Conservation (phyloP, 2,113 vertebrate species). For the Tragelaphus buxtoni region DNA sequence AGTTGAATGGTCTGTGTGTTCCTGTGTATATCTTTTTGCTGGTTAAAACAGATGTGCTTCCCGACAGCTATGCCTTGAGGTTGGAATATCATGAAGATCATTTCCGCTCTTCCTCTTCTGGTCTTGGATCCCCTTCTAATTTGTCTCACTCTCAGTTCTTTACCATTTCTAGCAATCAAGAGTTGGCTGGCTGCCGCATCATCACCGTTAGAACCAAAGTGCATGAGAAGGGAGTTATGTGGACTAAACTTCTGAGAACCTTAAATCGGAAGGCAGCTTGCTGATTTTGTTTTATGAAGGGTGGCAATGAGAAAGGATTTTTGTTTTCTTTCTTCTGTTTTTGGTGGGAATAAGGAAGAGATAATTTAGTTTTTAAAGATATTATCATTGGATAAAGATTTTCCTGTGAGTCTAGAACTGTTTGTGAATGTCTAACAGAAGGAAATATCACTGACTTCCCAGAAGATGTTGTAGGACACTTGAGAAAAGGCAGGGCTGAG, state of each 20-base stretch:
- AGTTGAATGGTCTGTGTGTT: not conserved
- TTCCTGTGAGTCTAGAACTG: not conserved
- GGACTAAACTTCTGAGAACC: not conserved
- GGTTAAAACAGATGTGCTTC: not conserved
- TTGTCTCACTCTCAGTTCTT: not conserved
- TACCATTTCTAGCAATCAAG: not conserved
- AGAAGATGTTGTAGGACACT: accelerated
- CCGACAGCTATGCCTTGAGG: not conserved
- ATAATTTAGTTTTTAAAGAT: not conserved
- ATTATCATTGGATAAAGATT: not conserved
- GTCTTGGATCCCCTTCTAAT: not conserved
- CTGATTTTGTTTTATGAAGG: too few species aligned
- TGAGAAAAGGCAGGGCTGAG: not conserved
- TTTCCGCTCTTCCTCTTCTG: not conserved
- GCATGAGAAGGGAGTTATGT: accelerated
- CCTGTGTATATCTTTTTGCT: not conserved
- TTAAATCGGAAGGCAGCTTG: accelerated
- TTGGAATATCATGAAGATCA: not conserved
- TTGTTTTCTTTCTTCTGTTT: not conserved
- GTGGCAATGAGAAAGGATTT: not conserved
- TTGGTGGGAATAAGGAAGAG: not conserved
- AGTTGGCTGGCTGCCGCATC: accelerated
- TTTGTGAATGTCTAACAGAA: not conserved
- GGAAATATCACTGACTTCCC: not conserved
- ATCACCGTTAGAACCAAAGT: accelerated